A percentile compares a stretch with the other conserved stretches of the same genome.
Conservation (phyloP, 2,113 vertebrate species). For the Gavialis gangeticus region DNA sequence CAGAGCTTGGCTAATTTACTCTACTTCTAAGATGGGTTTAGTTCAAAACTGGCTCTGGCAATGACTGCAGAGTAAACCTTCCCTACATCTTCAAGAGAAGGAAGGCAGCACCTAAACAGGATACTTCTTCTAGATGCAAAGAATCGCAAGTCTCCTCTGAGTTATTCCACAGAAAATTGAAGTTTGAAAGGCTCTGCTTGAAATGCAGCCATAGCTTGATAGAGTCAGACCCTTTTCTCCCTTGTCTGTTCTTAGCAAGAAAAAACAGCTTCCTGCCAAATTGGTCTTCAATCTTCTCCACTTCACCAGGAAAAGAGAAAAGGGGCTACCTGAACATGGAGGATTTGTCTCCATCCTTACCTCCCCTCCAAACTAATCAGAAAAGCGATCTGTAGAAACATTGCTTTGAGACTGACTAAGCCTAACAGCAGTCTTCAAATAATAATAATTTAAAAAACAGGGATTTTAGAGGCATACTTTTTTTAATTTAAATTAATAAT, state of each 20-base stretch:
- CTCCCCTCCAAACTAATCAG: slow-evolving; percentile 1
- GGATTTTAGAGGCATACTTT: not conserved
- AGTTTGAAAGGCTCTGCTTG: not conserved
- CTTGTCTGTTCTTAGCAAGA: not conserved
- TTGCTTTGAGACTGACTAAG: slow-evolving; percentile 5
- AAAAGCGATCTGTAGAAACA: not conserved
- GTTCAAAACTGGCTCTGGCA: not conserved
- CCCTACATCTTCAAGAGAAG: not conserved
- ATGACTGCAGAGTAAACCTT: no score
- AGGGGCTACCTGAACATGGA: not conserved
- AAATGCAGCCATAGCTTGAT: not conserved
- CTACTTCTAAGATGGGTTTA: not conserved
- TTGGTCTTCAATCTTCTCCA: not conserved
- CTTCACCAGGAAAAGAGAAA: not conserved
- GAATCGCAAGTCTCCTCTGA: not conserved
- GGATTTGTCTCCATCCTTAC: not conserved
- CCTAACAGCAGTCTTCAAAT: slow-evolving; percentile 1
- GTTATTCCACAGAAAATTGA: not conserved
- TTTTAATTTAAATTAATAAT: slow-evolving; percentile 38
- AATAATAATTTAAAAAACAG: not conserved
- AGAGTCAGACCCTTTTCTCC: not conserved
- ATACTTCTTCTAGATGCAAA: not conserved
- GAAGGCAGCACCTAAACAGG: not conserved
- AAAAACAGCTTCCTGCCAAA: not conserved
- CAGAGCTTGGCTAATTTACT: rapidly evolving